Percentiles rank a stretch among this genome's conserved stretches.
Evolutionary conservation across 92 coral and sea anemone genomes (phyloP).

Genomic region (Muricea muricata): DNA sequence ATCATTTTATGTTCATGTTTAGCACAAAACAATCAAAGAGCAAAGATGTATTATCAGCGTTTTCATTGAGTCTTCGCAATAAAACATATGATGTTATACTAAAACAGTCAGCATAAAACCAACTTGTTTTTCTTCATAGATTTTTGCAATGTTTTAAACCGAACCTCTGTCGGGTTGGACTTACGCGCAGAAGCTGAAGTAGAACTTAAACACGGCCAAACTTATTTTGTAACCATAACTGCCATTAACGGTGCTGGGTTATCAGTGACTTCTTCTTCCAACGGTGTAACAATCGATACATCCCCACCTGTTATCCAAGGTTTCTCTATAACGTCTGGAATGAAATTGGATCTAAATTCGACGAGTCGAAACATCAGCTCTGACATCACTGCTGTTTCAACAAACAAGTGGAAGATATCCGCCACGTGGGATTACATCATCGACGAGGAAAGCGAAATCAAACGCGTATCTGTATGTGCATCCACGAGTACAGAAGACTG

Average conservation of each 20-base stretch:
- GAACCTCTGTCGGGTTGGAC: constrained; percentile 69
- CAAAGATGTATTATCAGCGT: too few species aligned
- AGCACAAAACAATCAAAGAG: too few species aligned
- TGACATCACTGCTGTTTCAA: not conserved
- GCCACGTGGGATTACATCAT: constrained; percentile 65
- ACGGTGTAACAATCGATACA: constrained; percentile 78
- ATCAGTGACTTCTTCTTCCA: constrained; percentile 72
- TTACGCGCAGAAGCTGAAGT: constrained; percentile 45
- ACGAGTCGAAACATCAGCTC: not conserved
- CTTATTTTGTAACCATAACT: constrained; percentile 81
- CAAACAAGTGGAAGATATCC: not conserved
- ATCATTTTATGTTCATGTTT: too few species aligned
- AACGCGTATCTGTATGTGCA: constrained; percentile 69
- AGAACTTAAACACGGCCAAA: constrained; percentile 66
- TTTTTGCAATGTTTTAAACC: constrained; percentile 65
- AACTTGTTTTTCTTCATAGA: constrained; percentile 60
- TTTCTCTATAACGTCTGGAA: constrained; percentile 32
- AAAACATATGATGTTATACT: too few species aligned
- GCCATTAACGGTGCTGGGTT: constrained; percentile 91
- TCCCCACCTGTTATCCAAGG: constrained; percentile 72
- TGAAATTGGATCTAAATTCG: not conserved
- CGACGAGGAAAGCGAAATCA: constrained; percentile 79
- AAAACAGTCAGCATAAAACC: too few species aligned
- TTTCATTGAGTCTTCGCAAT: too few species aligned
- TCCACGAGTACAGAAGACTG: constrained; percentile 75